Evolutionary conservation across 2,888 invertebrate species (phyloP).

Genomic region (Lumbricus terrestris): DNA sequence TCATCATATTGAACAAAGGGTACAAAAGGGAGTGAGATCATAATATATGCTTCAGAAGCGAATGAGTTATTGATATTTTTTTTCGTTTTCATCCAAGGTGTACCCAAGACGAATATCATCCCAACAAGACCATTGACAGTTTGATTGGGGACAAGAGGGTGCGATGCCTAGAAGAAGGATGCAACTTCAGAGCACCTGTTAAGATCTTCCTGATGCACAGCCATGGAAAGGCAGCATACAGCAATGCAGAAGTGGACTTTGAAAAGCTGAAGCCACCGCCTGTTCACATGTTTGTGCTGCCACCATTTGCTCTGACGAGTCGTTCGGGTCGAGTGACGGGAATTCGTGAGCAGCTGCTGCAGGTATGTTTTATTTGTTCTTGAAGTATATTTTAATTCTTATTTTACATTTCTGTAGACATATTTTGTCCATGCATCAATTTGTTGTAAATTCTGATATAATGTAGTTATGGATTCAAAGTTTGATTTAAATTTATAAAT

Average conservation of each 20-base stretch:
- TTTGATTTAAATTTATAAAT: neutral
- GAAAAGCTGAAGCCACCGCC: conserved; percentile 31
- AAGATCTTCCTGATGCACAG: conserved; percentile 38
- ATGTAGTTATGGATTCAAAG: neutral
- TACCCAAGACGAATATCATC: conserved; percentile 44
- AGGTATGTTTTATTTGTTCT: no score
- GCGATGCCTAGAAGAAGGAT: conserved; percentile 47
- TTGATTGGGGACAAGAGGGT: conserved; percentile 44
- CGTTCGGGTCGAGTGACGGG: neutral
- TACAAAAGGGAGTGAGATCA: no score
- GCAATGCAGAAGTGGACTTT: conserved; percentile 37
- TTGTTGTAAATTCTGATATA: neutral
- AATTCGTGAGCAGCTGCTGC: conserved; percentile 32
- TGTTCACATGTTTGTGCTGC: conserved; percentile 19
- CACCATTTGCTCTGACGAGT: conserved; percentile 4
- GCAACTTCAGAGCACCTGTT: conserved; percentile 35
- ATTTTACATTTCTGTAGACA: no score
- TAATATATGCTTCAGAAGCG: no score
- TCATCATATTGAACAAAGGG: no score
- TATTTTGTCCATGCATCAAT: neutral
- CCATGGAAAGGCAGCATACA: conserved; percentile 35
- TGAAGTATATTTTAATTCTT: neutral
- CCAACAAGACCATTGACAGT: conserved; percentile 44
- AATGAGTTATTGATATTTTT: no score
- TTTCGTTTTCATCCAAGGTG: conserved; percentile 31